Base-by-base conservation (phyloP, 2,113 vertebrate genomes). In the Acanthisitta chloris region DNA sequence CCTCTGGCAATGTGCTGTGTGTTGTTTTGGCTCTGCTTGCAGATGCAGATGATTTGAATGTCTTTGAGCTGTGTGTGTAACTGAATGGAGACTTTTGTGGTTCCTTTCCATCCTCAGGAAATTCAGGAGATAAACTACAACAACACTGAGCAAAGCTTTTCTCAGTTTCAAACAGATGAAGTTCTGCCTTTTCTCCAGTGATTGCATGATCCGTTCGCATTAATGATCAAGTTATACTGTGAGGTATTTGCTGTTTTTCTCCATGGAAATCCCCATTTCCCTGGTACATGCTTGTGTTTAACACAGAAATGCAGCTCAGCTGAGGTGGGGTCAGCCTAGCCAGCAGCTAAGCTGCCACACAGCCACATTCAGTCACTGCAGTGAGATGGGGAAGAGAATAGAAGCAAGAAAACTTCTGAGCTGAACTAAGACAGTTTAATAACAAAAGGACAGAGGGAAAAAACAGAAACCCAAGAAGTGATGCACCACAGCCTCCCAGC, bases 201-300 rank as follows among this genome's bases (percentile, higher is more conserved):
- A 6, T 33, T 40, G 24, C 14, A 1, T 8, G 25, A 38, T 55
- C 31, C 59, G 12, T 19, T 85, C 36, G 62, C 52, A 52, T 52
- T 31, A 42, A 29, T 4, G 33, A 11, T 29, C 6, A 5, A 3
- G 11, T 36, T 59, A 1, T 2, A 10, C 12, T 6, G 14, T 8
- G 48, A 67, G 33, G 9, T 16, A 3, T 69, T 51, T 66, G 59
- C 38, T 43, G 40, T 1, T 42, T 67, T n/a, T 16, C 34, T 81
- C 58, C 34, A 4, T 17, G 52, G 45, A 45, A 64, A 42, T 34
- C 31, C 5, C 24, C 11, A 12, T 64, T 34, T 55, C 31, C 17
- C 31, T 78, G 67, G 10, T 19, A 0, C 2, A 8, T 43, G 6
- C 26, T 17, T 38, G 28, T 61, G 31, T 33, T 46, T 19, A 69